Conservation (phyloP, 2,888 invertebrate species). For the Lysandra coridon region DNA sequence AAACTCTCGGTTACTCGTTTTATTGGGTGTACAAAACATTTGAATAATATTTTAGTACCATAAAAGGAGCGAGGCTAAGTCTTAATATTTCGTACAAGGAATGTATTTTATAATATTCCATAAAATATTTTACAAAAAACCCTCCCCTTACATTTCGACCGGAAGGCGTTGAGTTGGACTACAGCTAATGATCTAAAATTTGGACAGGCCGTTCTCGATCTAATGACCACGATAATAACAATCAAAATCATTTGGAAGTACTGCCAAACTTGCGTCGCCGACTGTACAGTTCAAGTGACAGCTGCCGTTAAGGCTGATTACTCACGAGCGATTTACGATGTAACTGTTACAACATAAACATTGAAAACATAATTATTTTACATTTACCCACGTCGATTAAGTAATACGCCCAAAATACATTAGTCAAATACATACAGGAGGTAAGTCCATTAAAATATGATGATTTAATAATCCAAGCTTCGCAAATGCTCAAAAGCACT, state of each 20-base stretch:
- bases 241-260: constrained; percentile 29
- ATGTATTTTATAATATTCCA: constrained; percentile 31
- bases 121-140: constrained; percentile 30
- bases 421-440: background rate
- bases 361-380: constrained; percentile 37
- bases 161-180: constrained; percentile 23
- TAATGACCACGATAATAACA: constrained; percentile 9
- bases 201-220: constrained; percentile 9
- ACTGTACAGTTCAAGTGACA: constrained; percentile 48
- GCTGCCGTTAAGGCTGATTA: constrained; percentile 53
- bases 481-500: no score
- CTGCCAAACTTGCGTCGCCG: constrained; percentile 36
- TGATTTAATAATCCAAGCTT: no score
- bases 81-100: constrained; percentile 19
- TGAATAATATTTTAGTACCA: background rate
- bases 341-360: constrained; percentile 29
- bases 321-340: constrained; percentile 39
- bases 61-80: background rate
- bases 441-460: no score
- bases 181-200: constrained; percentile 24
- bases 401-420: background rate
- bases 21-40: background rate
- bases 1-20: no score
- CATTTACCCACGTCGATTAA: constrained; percentile 29
- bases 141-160: constrained; percentile 30